phyloP scores from a whole-genome alignment of 2,888 invertebrate genomes.

The Drosophila algonquin region DNA sequence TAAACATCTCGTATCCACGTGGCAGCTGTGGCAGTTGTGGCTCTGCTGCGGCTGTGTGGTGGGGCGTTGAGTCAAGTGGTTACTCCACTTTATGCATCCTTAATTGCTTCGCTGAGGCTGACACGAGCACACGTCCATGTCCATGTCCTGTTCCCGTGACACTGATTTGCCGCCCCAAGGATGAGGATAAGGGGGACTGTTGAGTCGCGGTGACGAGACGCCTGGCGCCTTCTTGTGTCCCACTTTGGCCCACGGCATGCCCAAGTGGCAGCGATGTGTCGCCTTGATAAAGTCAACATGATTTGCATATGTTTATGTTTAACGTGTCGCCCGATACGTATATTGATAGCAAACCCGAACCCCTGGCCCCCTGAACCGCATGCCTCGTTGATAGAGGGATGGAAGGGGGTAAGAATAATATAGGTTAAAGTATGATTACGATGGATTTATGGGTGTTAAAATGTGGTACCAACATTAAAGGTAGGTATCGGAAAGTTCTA shows the following conservation, averaged over 20 bases:
- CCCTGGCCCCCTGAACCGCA: neutral
- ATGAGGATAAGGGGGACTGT: neutral
- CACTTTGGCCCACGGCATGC: slow-evolving; percentile 55
- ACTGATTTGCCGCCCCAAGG: slow-evolving; percentile 63
- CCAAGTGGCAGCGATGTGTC: slow-evolving; percentile 61
- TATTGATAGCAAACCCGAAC: slow-evolving; percentile 11
- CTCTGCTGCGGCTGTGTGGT: slow-evolving; percentile 22
- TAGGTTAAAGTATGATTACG: neutral
- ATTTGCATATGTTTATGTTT: slow-evolving; percentile 43
- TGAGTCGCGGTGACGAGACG: slow-evolving; percentile 1
- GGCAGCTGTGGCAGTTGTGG: slow-evolving; percentile 1
- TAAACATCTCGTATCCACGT: slow-evolving; percentile 50
- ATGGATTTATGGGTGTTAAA: neutral
- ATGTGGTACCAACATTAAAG: neutral
- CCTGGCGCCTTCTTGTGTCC: slow-evolving; percentile 24
- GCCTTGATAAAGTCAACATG: slow-evolving; percentile 57
- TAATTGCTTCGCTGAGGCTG: slow-evolving; percentile 63
- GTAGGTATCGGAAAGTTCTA: neutral
- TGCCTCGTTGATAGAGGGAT: neutral
- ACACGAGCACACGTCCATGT: slow-evolving; percentile 50
- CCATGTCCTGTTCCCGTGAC: slow-evolving; percentile 77
- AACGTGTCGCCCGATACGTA: slow-evolving; percentile 12
- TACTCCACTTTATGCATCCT: slow-evolving; percentile 79
- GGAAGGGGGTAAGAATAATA: neutral
- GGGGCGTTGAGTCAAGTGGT: slow-evolving; percentile 61